These are phyloP conservation scores for Sphaerophoria taeniata DNA, from an alignment of 2,888 invertebrate species.

Conservation along the genomic window DNA sequence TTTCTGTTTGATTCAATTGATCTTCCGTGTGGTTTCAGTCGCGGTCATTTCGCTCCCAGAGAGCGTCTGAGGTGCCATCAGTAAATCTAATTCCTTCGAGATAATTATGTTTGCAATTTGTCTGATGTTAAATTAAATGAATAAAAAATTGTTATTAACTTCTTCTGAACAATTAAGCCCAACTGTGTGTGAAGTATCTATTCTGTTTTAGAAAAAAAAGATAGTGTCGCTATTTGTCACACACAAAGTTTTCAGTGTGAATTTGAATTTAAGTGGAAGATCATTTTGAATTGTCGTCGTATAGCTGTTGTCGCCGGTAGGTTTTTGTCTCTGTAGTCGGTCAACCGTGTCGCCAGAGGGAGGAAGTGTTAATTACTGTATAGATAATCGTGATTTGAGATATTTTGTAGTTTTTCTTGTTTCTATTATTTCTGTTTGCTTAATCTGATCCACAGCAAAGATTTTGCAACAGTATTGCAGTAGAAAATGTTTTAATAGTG, in stretches of 20 bases:
- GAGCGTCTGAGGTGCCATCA: conserved; percentile 2
- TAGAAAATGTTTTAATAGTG: not conserved
- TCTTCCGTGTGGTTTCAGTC: conserved; percentile 16
- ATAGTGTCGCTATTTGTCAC: not conserved
- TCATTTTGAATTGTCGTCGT: not conserved
- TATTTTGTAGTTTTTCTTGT: conserved; percentile 10
- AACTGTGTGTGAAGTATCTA: conserved; percentile 1
- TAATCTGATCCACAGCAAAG: not conserved
- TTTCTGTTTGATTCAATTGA: conserved; percentile 24
- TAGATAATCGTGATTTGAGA: conserved; percentile 46
- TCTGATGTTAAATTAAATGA: conserved; percentile 2
- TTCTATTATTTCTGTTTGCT: not conserved
- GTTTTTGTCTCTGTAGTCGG: conserved; percentile 1
- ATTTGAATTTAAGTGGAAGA: conserved; percentile 39
- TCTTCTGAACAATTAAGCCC: conserved; percentile 3
- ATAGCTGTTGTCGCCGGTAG: not conserved
- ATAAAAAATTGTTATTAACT: not conserved
- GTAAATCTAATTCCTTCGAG: not conserved
- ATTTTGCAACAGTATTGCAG: not conserved
- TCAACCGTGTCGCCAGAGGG: conserved; percentile 13
- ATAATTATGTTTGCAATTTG: not conserved
- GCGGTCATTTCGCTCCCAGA: not conserved
- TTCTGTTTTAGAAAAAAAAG: not conserved
- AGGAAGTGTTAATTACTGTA: conserved; percentile 67
- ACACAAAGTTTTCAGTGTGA: conserved; percentile 12